Evolutionary conservation across 2,797 vertebrate species (phyloP).

Genomic region (Capromys pilorides): DNA sequence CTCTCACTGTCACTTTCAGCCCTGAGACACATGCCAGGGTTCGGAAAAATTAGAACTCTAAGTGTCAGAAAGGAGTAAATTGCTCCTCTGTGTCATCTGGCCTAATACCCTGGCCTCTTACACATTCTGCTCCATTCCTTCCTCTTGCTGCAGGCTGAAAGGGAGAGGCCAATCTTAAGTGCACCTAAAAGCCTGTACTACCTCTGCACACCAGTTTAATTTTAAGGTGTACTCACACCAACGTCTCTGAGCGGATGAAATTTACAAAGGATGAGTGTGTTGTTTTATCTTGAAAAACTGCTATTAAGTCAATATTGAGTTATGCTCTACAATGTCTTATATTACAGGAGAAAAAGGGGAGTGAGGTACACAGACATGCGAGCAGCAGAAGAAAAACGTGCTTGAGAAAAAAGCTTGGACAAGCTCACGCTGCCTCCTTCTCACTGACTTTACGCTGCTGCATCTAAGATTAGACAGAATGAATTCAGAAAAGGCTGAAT

Average conservation of each 20-base stretch:
- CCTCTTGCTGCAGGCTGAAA: not conserved
- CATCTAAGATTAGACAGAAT: not conserved
- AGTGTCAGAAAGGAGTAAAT: conserved; percentile 63
- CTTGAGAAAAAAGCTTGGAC: not conserved
- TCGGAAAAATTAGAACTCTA: conserved; percentile 66
- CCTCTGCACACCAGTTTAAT: conserved; percentile 3
- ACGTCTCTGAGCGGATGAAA: conserved; percentile 33
- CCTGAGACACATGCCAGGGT: conserved; percentile 14
- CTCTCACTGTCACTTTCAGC: conserved; percentile 65
- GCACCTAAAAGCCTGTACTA: not conserved
- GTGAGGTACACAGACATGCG: not conserved
- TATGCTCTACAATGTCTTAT: not conserved
- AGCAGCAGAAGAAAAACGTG: not conserved
- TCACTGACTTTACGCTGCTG: not conserved
- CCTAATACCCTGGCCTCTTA: conserved; percentile 48
- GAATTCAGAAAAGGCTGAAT: not conserved
- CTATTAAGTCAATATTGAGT: conserved; percentile 26
- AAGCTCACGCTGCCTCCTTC: not conserved
- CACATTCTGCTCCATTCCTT: not conserved
- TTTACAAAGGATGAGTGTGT: conserved; percentile 29
- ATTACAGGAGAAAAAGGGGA: not conserved
- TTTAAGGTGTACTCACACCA: not conserved
- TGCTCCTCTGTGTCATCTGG: conserved; percentile 22
- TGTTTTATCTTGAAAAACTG: not conserved
- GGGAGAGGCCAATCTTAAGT: not conserved